phyloP scores from a whole-genome alignment of 64 coral and sea anemone genomes.

The Montipora cactus region DNA sequence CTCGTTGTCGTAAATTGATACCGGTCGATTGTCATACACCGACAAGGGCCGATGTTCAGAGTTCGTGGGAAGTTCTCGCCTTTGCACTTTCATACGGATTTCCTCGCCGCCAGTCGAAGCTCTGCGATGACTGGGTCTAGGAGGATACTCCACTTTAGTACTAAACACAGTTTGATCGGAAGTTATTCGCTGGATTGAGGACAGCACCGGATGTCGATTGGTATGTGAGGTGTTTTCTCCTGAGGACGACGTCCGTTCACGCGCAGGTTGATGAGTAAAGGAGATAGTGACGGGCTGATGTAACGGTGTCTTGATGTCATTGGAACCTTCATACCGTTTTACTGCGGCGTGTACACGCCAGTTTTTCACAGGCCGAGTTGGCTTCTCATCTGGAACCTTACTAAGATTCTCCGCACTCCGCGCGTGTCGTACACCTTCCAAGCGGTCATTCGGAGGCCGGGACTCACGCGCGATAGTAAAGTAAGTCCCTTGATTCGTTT shows the following conservation, averaged over 20 bases:
- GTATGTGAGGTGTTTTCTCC: constrained; percentile 17
- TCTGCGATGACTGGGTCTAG: constrained; percentile 58
- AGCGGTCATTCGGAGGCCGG: background rate
- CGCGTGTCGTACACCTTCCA: constrained; percentile 49
- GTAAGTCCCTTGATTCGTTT: constrained; percentile 25
- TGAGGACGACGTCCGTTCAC: constrained; percentile 31
- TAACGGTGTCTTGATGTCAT: constrained; percentile 24
- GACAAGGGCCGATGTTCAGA: constrained; percentile 75
- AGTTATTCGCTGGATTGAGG: constrained; percentile 75
- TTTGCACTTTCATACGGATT: constrained; percentile 26
- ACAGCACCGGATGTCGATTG: constrained; percentile 73
- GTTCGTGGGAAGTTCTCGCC: constrained; percentile 11
- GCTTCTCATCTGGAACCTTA: background rate
- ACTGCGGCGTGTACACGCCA: constrained; percentile 30
- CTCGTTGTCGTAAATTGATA: constrained; percentile 89
- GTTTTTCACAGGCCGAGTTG: constrained; percentile 20
- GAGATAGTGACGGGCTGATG: constrained; percentile 47
- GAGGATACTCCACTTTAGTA: constrained; percentile 59
- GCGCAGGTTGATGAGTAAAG: constrained; percentile 13
- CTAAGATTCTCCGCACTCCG: constrained; percentile 65
- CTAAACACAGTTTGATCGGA: constrained; percentile 71
- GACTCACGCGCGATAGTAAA: constrained; percentile 20
- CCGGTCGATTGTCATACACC: constrained; percentile 87
- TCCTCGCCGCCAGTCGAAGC: constrained; percentile 76
- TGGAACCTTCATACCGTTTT: background rate